Base-by-base conservation (phyloP, 2,797 vertebrate species). In the Loriculus beryllinus region DNA sequence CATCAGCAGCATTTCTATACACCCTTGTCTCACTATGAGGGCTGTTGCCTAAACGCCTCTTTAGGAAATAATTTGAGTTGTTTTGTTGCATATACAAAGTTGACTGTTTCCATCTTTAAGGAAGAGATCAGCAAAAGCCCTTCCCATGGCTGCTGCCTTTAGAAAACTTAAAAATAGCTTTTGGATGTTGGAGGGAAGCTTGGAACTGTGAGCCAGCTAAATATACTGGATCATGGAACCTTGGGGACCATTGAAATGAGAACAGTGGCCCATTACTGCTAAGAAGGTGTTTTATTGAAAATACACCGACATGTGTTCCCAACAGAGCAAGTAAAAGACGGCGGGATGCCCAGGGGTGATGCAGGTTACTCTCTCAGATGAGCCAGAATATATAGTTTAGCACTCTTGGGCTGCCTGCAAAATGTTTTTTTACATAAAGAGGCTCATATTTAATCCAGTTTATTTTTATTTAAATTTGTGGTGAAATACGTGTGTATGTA, bases 261-360 rank as follows among this genome's bases (percentile, higher is more conserved):
- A 98, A 98, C 98, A 97, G 98, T 99, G 98, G 98, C 98, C 98
- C 98, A 98, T 98, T 98, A 98, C 98, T 98, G 98, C 98, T 98
- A 98, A 98, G 98, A 98, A 98, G 98, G 98, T 99, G 98, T 99
- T 99, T 99, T 99, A 99, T 98, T 98, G 98, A 98, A 98, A 99
- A 98, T 98, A 98, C 80, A 83, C 98, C 92, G 93, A 98, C 97
- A 94, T 89, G 82, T 91, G 82, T 97, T 98, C 98, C 98, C 97
- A 97, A 60, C 98, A 98, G 96, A 97, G 69, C 16, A 95, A 92
- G 97, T 95, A 68, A 96, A 96, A 97, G 96, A 95, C 96, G 89
- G 85, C 59, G 86, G 57, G 93, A 64, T 96, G 93, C 95, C 96
- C 84, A 9, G 39, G 12, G 23, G 70, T 92, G 85, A 49, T 62